These are phyloP conservation scores for Crotalus helleri DNA, from an alignment of 2,113 vertebrate genomes.

Conservation along the genomic window DNA sequence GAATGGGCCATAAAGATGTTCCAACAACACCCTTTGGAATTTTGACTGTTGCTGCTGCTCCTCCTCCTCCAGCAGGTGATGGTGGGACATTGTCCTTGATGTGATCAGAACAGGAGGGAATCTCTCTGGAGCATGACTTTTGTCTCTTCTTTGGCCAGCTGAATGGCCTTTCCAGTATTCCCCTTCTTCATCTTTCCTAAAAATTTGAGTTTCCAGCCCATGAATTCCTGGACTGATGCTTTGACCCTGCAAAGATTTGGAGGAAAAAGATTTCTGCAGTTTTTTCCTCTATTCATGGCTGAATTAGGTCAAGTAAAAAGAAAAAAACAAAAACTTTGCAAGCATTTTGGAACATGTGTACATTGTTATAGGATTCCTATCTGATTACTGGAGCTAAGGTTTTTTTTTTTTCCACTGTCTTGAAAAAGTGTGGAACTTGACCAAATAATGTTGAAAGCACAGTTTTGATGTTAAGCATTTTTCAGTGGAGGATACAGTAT, in stretches of 20 bases:
- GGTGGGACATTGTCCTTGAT: background rate
- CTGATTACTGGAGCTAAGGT: background rate
- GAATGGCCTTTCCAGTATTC: background rate
- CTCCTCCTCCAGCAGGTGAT: background rate
- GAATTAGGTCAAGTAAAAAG: background rate
- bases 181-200: background rate
- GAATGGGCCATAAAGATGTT: conserved; percentile 19
- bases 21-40: conserved; percentile 24
- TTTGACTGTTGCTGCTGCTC: background rate
- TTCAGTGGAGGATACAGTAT: background rate
- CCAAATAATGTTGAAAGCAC: background rate
- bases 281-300: background rate
- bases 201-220: background rate
- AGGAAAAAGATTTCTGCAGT: background rate
- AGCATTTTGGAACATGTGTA: background rate
- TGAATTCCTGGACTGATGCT: background rate
- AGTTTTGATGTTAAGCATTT: background rate
- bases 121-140: background rate
- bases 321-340: background rate
- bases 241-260: background rate
- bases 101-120: background rate
- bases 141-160: background rate
- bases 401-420: background rate
- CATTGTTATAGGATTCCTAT: background rate
- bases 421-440: background rate